Evolutionary conservation across 2,113 vertebrate genomes (phyloP), one percentile per base, ranked within the genome.

Genomic region (Balaeniceps rex): DNA sequence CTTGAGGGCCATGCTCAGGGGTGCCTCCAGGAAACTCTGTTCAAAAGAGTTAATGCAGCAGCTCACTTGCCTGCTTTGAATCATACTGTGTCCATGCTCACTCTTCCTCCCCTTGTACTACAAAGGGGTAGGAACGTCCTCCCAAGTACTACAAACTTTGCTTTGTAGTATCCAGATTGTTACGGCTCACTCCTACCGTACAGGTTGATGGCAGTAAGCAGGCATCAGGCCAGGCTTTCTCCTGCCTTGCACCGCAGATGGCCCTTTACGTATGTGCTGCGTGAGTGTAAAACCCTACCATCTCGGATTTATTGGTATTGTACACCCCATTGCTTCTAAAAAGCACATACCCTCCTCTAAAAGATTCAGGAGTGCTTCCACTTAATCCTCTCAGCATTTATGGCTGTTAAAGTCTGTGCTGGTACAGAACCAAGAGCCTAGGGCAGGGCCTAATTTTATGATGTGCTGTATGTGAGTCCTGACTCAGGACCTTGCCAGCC

Each of bases 21-120:
- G 61, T 86, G 46, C 83, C 92, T 96, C 90, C 85, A 86, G 95
- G 88, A 96, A 98, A 83, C 31, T 47, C 54, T 9, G 10, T 79
- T 96, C 87, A 76, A 33, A 42, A 71, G 69, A 84, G 65, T 49
- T 91, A 93, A 92, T 42, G 72, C 65, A 70, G 88, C 85, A 92
- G 81, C 83, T 94, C 83, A 25, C 87, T 89, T 28, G 44, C 77
- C 90, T 88, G 58, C 79, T 91, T 93, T 95, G 82, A 58, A 80
- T 69, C 63, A 25, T 15, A 24, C 22, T 25, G 52, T 29, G 25
- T 36, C 51, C 10, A 1, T 63, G n/a, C 88, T 96, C 75, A 36
- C 52, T 94, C 93, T 90, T 93, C 87, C 81, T 83, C 76, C 14
- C 55, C 38, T 52, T 26, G 34, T 65, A 71, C 71, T 76, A 31